Percentiles rank a stretch among this genome's conserved stretches.
Conservation (phyloP, 2,888 invertebrate genomes). For the Polyommatus icarus region DNA sequence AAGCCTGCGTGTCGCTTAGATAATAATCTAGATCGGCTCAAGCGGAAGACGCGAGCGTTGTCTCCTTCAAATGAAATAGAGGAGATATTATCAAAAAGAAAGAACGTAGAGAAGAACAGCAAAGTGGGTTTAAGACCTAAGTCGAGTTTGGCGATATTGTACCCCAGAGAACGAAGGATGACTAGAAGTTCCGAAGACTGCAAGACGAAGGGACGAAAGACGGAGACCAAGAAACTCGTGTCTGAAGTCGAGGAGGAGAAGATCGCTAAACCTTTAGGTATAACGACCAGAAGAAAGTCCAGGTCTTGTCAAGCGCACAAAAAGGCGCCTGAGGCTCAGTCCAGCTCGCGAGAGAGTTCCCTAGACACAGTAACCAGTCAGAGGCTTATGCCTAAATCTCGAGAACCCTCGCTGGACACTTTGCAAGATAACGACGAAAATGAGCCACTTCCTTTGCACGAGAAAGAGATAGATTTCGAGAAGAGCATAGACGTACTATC, state of each 20-base stretch:
- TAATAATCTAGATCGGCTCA: slow-evolving; percentile 68
- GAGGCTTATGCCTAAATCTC: slow-evolving; percentile 61
- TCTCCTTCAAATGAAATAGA: slow-evolving; percentile 82
- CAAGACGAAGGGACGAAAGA: slow-evolving; percentile 57
- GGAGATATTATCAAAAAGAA: slow-evolving; percentile 73
- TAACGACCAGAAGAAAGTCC: slow-evolving; percentile 67
- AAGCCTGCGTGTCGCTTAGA: slow-evolving; percentile 59
- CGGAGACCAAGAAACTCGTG: slow-evolving; percentile 52
- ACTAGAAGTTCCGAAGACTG: slow-evolving; percentile 69
- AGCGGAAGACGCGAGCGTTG: slow-evolving; percentile 78
- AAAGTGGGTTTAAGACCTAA: slow-evolving; percentile 68
- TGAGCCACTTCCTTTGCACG: slow-evolving; percentile 79
- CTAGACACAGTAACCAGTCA: slow-evolving; percentile 67
- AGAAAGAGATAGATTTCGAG: slow-evolving; percentile 78
- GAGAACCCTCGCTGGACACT: slow-evolving; percentile 69
- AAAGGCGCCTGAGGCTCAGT: slow-evolving; percentile 62
- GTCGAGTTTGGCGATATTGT: slow-evolving; percentile 70
- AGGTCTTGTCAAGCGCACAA: slow-evolving; percentile 65
- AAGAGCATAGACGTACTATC: slow-evolving; percentile 74
- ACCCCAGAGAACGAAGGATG: slow-evolving; percentile 65
- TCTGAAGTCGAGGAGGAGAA: slow-evolving; percentile 49
- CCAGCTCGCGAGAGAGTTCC: slow-evolving; percentile 75
- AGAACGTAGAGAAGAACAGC: slow-evolving; percentile 59
- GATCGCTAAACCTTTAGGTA: slow-evolving; percentile 53
- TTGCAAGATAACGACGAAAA: slow-evolving; percentile 76